Evolutionary conservation across 2,888 invertebrate genomes (phyloP).

Genomic region (Silvanus unidentatus): DNA sequence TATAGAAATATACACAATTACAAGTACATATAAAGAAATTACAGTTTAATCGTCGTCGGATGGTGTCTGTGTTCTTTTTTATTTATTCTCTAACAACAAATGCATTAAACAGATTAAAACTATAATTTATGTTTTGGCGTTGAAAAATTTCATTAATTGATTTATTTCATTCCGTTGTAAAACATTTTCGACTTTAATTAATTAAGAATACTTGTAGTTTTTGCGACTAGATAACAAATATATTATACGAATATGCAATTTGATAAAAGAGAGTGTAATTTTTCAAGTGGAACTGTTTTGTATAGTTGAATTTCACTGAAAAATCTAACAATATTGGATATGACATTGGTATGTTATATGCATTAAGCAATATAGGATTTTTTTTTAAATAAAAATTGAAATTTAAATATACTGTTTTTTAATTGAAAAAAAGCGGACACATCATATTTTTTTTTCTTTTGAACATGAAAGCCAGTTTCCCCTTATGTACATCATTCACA

Average conservation of each 20-base stretch:
- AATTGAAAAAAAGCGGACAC: slow-evolving; percentile 18
- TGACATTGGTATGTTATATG: no score
- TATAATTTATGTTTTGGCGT: not conserved
- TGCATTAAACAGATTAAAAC: slow-evolving; percentile 1
- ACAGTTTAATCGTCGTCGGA: slow-evolving; percentile 3
- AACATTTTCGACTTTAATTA: slow-evolving; percentile 2
- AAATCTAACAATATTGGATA: no score
- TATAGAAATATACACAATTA: no score
- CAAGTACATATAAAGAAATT: slow-evolving; percentile 1
- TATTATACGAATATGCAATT: no score
- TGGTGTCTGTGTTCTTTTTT: slow-evolving; percentile 1
- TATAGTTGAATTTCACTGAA: no score
- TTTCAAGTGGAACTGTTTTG: no score
- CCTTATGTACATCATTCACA: slow-evolving; percentile 13
- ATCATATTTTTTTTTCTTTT: slow-evolving; percentile 15
- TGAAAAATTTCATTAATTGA: not conserved
- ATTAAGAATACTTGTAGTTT: not conserved
- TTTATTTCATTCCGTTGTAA: not conserved
- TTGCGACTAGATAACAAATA: no score
- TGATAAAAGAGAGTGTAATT: no score
- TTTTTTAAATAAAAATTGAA: slow-evolving; percentile 12
- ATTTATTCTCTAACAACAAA: not conserved
- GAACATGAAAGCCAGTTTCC: slow-evolving; percentile 13
- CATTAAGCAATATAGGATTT: no score
- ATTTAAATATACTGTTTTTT: slow-evolving; percentile 13